Conservation (phyloP, 2,113 vertebrate species). For the Tragelaphus buxtoni region DNA sequence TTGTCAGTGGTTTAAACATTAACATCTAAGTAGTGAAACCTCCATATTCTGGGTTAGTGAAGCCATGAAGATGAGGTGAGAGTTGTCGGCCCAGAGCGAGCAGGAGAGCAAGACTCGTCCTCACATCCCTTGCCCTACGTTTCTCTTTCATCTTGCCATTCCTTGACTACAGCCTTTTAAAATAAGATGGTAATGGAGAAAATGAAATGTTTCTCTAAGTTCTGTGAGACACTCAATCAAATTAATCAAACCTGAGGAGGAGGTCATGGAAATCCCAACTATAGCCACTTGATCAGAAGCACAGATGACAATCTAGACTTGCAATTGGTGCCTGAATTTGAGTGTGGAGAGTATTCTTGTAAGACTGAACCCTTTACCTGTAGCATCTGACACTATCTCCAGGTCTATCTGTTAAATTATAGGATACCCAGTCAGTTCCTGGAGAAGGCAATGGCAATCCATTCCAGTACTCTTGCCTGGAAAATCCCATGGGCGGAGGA, state of each 20-base stretch:
- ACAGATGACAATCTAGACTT: not conserved
- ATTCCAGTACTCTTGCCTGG: too few species aligned
- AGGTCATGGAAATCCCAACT: not conserved
- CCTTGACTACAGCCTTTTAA: not conserved
- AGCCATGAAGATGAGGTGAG: not conserved
- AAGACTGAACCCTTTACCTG: not conserved
- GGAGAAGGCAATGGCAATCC: too few species aligned
- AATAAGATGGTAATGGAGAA: not conserved
- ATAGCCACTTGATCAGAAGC: not conserved
- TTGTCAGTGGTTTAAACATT: not conserved
- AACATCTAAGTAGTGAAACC: not conserved
- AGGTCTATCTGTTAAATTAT: not conserved
- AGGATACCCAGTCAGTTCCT: not conserved
- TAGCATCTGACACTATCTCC: not conserved
- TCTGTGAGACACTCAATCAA: not conserved
- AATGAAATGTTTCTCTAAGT: not conserved
- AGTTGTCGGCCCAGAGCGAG: not conserved
- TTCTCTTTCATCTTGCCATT: not conserved
- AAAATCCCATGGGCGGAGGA: too few species aligned
- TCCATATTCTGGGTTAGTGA: not conserved
- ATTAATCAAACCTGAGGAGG: not conserved
- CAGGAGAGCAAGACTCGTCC: accelerated
- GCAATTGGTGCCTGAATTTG: not conserved
- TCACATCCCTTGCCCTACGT: not conserved
- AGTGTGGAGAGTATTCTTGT: not conserved